phyloP scores from a whole-genome alignment of 2,797 vertebrate species.

The Muscicapa striata region DNA sequence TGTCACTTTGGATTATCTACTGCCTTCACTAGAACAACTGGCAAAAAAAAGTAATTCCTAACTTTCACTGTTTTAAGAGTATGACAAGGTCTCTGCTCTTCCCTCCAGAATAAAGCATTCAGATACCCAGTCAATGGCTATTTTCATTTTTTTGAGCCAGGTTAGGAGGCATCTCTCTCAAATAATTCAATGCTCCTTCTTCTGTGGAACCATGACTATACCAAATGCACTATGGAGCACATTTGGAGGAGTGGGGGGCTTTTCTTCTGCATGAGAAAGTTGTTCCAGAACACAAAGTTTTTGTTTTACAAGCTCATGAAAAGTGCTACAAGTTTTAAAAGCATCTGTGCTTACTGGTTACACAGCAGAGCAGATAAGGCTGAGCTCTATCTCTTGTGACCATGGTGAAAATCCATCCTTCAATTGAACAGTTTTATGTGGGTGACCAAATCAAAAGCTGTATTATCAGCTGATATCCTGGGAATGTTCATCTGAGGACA shows the following conservation, averaged over 20 bases:
- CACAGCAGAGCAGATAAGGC: not conserved
- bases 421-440: not conserved
- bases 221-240: not conserved
- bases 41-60: not conserved
- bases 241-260: not conserved
- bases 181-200: not conserved
- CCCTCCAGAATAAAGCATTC: not conserved
- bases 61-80: not conserved
- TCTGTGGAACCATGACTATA: not conserved
- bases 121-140: not conserved
- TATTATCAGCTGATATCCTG: not conserved
- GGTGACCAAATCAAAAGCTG: not conserved
- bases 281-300: not conserved
- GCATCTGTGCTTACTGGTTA: not conserved
- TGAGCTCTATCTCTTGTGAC: not conserved
- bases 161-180: not conserved
- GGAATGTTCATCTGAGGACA: not conserved
- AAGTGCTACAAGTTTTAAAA: not conserved
- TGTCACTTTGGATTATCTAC: not conserved
- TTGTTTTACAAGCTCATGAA: not conserved
- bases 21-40: not conserved
- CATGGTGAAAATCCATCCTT: not conserved
- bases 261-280: not conserved
- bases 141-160: not conserved
- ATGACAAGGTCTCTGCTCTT: not conserved